Conservation (phyloP, 2,888 invertebrate genomes). For the Sipunculus nudus region DNA sequence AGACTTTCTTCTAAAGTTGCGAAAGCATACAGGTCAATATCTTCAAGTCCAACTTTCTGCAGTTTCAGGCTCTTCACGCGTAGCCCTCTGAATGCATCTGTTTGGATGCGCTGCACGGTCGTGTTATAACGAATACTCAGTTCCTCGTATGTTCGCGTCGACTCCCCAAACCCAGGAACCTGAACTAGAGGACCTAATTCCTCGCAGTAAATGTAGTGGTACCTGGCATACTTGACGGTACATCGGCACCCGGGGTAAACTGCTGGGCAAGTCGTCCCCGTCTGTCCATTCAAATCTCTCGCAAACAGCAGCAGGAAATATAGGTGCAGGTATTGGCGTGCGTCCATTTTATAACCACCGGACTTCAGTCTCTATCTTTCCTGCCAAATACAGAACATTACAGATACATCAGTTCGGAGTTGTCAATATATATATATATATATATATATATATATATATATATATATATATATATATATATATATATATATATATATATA, state of each 20-base stretch:
- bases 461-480: too few relatives aligned
- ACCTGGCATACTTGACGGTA: constrained; percentile 13
- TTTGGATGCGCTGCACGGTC: not conserved
- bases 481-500: too few relatives aligned
- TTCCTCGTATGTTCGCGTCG: not conserved
- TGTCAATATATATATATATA: too few relatives aligned
- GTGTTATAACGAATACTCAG: not conserved
- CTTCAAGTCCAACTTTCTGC: not conserved
- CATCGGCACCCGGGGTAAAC: constrained; percentile 14
- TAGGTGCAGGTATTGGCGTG: too few relatives aligned
- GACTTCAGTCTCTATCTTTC: too few relatives aligned
- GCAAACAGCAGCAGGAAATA: too few relatives aligned
- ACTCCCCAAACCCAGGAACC: not conserved
- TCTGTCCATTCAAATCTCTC: too few relatives aligned
- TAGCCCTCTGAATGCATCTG: not conserved
- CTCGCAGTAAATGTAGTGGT: not conserved
- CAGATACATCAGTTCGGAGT: too few relatives aligned
- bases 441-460: too few relatives aligned
- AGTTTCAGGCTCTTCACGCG: not conserved
- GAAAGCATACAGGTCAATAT: not conserved
- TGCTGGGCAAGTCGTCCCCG: constrained; percentile 17
- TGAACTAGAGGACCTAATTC: not conserved
- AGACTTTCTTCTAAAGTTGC: not conserved
- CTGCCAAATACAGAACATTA: too few relatives aligned
- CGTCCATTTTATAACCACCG: too few relatives aligned